phyloP scores from a whole-genome alignment of 2,113 vertebrate species.

The Podarcis muralis region DNA sequence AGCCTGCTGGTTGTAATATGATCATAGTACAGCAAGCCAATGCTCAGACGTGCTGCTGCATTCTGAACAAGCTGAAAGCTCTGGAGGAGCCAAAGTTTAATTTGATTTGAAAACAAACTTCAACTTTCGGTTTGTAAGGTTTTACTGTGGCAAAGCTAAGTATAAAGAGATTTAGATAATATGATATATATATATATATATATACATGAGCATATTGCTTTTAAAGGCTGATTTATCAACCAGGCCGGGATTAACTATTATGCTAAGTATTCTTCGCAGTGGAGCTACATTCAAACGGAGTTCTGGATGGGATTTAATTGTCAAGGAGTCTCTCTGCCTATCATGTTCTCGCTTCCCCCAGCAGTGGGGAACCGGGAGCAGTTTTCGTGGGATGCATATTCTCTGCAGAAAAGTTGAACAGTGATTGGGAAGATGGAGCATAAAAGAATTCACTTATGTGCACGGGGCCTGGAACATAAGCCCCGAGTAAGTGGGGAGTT shows the following conservation, averaged over 20 bases:
- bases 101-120: conserved; percentile 37
- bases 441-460: neutral
- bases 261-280: neutral
- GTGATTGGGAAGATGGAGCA: neutral
- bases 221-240: neutral
- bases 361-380: neutral
- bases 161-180: conserved; percentile 34
- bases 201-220: neutral
- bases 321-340: neutral
- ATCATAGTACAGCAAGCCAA: neutral
- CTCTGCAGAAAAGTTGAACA: too few species aligned
- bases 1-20: neutral
- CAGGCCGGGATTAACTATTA: neutral
- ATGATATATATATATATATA: conserved; percentile 2
- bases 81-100: conserved; percentile 24
- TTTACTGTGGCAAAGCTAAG: neutral
- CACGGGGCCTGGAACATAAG: too few species aligned
- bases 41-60: conserved; percentile 3
- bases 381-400: neutral
- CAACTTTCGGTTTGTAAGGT: neutral
- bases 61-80: conserved; percentile 10
- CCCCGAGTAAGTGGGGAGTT: too few species aligned
- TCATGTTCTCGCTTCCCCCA: neutral
- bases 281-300: neutral
- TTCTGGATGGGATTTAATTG: neutral